Percentiles rank a stretch among this genome's conserved stretches.
Conservation (phyloP, 2,888 invertebrate species). For the Philhelius pedissequus region DNA sequence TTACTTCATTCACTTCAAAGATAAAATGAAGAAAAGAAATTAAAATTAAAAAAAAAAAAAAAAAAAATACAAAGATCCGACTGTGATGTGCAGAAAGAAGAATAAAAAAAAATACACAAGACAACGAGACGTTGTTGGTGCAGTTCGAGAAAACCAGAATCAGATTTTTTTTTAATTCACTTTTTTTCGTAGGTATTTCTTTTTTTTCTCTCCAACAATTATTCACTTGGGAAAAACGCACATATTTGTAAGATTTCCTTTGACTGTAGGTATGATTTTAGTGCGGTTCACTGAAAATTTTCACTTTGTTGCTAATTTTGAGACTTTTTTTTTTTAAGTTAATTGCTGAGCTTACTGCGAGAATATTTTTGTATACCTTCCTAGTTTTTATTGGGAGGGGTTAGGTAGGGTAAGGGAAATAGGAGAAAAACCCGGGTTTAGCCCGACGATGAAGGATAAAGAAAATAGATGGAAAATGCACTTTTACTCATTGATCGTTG, state of each 20-base stretch:
- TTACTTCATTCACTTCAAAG: conserved; percentile 58
- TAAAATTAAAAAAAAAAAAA: conserved; percentile 33
- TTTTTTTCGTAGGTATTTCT: neutral
- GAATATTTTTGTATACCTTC: neutral
- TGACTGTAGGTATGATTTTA: neutral
- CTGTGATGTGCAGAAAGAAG: conserved; percentile 49
- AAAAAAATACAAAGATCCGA: conserved; percentile 45
- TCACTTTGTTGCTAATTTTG: conserved; percentile 19
- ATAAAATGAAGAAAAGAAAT: conserved; percentile 6
- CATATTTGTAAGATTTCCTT: conserved; percentile 40
- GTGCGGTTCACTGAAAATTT: conserved; percentile 43
- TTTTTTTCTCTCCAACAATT: neutral
- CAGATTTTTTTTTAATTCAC: conserved; percentile 14
- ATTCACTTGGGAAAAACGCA: conserved; percentile 52
- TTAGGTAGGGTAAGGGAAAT: conserved; percentile 22
- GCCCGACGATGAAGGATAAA: conserved; percentile 18
- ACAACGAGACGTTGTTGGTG: conserved; percentile 28
- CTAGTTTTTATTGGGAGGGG: neutral
- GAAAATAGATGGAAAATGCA: conserved; percentile 39
- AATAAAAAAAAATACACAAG: conserved; percentile 42
- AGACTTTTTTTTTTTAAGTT: conserved; percentile 23
- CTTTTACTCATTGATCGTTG: conserved; percentile 62
- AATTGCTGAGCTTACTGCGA: conserved; percentile 27
- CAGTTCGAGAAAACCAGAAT: conserved; percentile 60
- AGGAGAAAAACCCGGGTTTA: conserved; percentile 45